Evolutionary conservation across 2,888 invertebrate genomes (phyloP).

Genomic region (Drosophila anomalata): DNA sequence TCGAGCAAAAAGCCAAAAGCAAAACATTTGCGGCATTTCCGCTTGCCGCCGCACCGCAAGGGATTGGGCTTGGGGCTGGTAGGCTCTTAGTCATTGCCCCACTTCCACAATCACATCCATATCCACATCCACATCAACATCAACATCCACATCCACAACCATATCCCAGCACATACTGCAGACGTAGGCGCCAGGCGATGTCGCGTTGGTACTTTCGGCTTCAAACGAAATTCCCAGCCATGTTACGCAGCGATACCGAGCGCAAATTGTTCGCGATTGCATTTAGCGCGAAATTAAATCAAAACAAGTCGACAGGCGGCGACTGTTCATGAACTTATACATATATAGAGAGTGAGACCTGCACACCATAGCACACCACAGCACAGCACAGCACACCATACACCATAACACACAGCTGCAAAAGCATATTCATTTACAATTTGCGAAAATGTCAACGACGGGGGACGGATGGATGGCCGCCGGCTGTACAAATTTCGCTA

Average conservation of each 20-base stretch:
- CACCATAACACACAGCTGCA: constrained; percentile 47
- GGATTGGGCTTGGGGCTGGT: constrained; percentile 12
- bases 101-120: constrained; percentile 46
- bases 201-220: constrained; percentile 56
- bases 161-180: constrained; percentile 14
- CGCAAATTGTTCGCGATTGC: constrained; percentile 63
- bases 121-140: neutral
- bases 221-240: constrained; percentile 75
- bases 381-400: constrained; percentile 19
- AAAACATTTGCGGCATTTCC: constrained; percentile 65
- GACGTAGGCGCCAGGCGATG: constrained; percentile 64
- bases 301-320: constrained; percentile 62
- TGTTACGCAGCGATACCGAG: constrained; percentile 63
- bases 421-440: constrained; percentile 73
- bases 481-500: constrained; percentile 77
- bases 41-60: constrained; percentile 46
- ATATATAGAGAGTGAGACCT: neutral
- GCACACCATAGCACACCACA: constrained; percentile 23
- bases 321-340: constrained; percentile 72
- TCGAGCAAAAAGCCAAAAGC: constrained; percentile 18
- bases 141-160: constrained; percentile 39
- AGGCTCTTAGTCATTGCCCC: constrained; percentile 70
- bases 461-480: constrained; percentile 23
- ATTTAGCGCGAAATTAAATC: constrained; percentile 77
- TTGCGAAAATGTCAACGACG: constrained; percentile 76